phyloP scores from a whole-genome alignment of 2,113 vertebrate species.

The Boulengeromyrus knoepffleri region DNA sequence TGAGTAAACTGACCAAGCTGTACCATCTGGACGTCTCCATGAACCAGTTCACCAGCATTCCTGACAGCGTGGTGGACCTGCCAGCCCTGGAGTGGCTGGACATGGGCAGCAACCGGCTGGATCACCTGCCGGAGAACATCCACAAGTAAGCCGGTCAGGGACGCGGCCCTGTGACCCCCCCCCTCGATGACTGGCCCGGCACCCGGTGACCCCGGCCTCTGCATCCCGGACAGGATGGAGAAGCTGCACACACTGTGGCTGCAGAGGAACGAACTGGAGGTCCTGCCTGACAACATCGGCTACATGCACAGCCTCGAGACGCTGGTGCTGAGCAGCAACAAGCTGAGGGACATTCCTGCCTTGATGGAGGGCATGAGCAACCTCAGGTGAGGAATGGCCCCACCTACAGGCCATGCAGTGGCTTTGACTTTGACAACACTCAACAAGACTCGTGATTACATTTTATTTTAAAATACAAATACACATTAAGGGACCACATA shows the following conservation, averaged over 20 bases:
- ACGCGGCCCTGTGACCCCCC: not conserved
- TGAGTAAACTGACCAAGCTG: constrained; percentile 72
- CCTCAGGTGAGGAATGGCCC: constrained; percentile 62
- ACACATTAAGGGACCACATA: not conserved
- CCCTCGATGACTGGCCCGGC: not conserved
- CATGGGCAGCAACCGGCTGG: constrained; percentile 80
- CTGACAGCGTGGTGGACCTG: constrained; percentile 72
- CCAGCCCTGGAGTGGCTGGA: constrained; percentile 88
- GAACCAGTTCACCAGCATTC: constrained; percentile 76
- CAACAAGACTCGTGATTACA: not conserved
- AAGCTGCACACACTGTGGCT: constrained; percentile 87
- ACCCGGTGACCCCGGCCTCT: not conserved
- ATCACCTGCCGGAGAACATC: constrained; percentile 72
- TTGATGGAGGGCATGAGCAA: constrained; percentile 79
- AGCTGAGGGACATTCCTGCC: constrained; percentile 72
- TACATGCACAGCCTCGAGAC: constrained; percentile 77
- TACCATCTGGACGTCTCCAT: constrained; percentile 86
- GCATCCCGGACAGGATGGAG: constrained; percentile 70
- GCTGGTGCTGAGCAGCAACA: constrained; percentile 84
- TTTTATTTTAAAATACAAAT: not conserved
- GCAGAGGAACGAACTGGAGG: constrained; percentile 77
- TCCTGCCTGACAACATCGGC: constrained; percentile 74
- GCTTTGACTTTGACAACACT: not conserved
- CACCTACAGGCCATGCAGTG: not conserved
- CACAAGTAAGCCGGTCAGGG: constrained; percentile 61